These are phyloP conservation scores for Drosophila subobscura DNA, from an alignment of 1,140 invertebrate species.

Conservation along the genomic window DNA sequence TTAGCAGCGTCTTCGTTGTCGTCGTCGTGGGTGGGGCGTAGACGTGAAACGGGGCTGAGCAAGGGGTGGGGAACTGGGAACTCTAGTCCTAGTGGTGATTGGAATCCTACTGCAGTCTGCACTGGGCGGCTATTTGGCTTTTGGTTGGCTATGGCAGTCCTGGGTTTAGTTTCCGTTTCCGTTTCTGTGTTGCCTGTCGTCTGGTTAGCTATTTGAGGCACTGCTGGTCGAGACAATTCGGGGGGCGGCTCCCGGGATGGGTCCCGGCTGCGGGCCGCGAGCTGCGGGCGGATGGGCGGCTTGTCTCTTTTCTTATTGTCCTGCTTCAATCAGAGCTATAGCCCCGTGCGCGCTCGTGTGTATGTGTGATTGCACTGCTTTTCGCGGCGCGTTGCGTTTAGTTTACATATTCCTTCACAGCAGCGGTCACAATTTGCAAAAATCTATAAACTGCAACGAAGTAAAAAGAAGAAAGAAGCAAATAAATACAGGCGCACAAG, in stretches of 20 bases:
- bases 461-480: constrained; percentile 50
- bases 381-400: constrained; percentile 63
- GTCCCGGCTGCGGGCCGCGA: constrained; percentile 7
- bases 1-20: constrained; percentile 3
- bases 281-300: neutral
- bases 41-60: neutral
- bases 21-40: constrained; percentile 9
- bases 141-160: constrained; percentile 75
- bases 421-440: constrained; percentile 76
- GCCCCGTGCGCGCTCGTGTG: constrained; percentile 18
- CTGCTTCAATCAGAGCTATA: constrained; percentile 60
- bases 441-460: constrained; percentile 83
- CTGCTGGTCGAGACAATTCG: constrained; percentile 76
- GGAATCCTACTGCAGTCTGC: constrained; percentile 65
- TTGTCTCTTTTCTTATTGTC: constrained; percentile 36
- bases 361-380: constrained; percentile 37
- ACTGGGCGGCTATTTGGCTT: constrained; percentile 70
- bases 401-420: constrained; percentile 81
- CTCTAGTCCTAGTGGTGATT: constrained; percentile 20
- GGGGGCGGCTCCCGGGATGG: constrained; percentile 44
- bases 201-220: constrained; percentile 54
- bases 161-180: constrained; percentile 34
- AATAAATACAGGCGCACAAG: constrained; percentile 68
- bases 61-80: constrained; percentile 1
- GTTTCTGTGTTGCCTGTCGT: constrained; percentile 39